Percentiles rank a stretch among this genome's conserved stretches.
These are phyloP conservation scores for Burhinus bistriatus DNA, from an alignment of 2,113 vertebrate genomes.

Conservation along the genomic window DNA sequence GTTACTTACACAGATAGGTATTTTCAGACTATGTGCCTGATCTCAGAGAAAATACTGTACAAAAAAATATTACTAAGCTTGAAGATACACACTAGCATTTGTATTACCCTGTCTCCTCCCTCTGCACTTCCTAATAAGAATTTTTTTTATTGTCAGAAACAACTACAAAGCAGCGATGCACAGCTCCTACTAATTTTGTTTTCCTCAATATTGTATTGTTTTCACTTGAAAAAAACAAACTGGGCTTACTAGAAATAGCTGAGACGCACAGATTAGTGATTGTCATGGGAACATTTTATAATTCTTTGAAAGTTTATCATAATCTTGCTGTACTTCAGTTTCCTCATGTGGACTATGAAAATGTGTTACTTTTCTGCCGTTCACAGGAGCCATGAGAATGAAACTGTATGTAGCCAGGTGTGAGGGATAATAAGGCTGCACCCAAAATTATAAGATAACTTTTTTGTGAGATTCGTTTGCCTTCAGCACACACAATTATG, in stretches of 20 bases:
- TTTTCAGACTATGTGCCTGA: not conserved
- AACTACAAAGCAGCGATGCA: not conserved
- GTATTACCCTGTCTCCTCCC: not conserved
- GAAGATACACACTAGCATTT: not conserved
- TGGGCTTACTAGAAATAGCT: not conserved
- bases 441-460: not conserved
- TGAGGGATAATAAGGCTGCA: not conserved
- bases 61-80: not conserved
- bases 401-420: not conserved
- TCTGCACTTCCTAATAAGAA: not conserved
- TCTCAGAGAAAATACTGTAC: not conserved
- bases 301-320: not conserved
- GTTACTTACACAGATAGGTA: not conserved
- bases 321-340: not conserved
- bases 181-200: not conserved
- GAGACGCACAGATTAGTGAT: not conserved
- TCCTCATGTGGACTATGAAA: not conserved
- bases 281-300: not conserved
- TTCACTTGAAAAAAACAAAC: not conserved
- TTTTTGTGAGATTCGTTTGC: not conserved
- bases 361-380: not conserved
- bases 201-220: not conserved
- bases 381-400: not conserved
- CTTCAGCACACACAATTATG: fast-evolving
- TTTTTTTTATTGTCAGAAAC: not conserved